Percentiles rank a stretch among this genome's conserved stretches.
Evolutionary conservation across 2,797 vertebrate species (phyloP).

Genomic region (Phalloptychus januarius): DNA sequence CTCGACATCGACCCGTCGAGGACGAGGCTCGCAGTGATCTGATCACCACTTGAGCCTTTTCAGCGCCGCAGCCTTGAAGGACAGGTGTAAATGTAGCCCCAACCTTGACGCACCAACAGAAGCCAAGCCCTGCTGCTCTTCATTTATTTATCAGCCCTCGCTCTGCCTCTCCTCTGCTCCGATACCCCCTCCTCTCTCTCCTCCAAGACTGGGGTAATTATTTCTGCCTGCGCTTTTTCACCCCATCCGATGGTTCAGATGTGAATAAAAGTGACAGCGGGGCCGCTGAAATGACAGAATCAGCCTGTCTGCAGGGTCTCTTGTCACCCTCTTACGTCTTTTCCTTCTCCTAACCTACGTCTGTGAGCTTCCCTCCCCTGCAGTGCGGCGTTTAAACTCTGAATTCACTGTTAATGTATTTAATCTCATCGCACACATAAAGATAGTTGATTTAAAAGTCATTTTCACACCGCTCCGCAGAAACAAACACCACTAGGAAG

Average conservation of each 20-base stretch:
- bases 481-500: slow-evolving; percentile 3
- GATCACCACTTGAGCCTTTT: slow-evolving; percentile 75
- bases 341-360: slow-evolving; percentile 16
- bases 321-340: slow-evolving; percentile 65
- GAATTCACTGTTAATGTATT: slow-evolving; percentile 27
- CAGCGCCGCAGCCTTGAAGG: slow-evolving; percentile 80
- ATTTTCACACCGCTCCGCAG: slow-evolving; percentile 19
- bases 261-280: slow-evolving; percentile 82
- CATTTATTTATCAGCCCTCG: slow-evolving; percentile 77
- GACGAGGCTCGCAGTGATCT: slow-evolving; percentile 57
- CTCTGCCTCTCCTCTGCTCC: slow-evolving; percentile 27
- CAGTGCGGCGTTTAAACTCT: slow-evolving; percentile 36
- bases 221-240: slow-evolving; percentile 70
- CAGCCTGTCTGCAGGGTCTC: slow-evolving; percentile 79
- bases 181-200: slow-evolving; percentile 37
- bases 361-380: slow-evolving; percentile 23
- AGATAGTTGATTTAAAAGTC: slow-evolving; percentile 32
- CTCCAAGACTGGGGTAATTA: slow-evolving; percentile 74
- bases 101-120: slow-evolving; percentile 76
- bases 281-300: slow-evolving; percentile 77
- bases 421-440: slow-evolving; percentile 9
- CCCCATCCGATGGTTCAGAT: slow-evolving; percentile 66
- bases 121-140: slow-evolving; percentile 68
- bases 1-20: slow-evolving; percentile 51
- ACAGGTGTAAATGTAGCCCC: slow-evolving; percentile 81